A percentile compares a stretch with the other conserved stretches of the same genome.
phyloP scores from a whole-genome alignment of 35 echinoderm and acorn worm species.

The Apostichopus parvimensis region DNA sequence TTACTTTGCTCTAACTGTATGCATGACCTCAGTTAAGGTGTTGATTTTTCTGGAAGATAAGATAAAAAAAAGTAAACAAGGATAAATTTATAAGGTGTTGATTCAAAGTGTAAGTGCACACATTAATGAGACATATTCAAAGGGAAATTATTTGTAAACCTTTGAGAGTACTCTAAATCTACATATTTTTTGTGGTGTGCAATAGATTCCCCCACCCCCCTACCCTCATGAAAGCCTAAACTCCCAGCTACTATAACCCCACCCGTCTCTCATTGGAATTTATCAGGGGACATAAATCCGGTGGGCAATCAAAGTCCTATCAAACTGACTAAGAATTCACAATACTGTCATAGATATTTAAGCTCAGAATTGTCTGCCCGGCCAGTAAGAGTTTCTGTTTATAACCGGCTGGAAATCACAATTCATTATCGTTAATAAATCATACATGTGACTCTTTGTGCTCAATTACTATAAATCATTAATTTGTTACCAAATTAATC shows the following conservation, averaged over 20 bases:
- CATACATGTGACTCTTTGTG: not conserved
- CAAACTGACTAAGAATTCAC: not conserved
- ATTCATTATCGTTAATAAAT: not conserved
- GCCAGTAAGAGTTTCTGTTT: not conserved
- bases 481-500: conserved; percentile 10
- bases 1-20: conserved; percentile 83
- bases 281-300: not conserved
- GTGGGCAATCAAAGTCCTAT: not conserved
- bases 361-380: not conserved
- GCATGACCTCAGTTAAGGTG: conserved; percentile 68
- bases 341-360: not conserved
- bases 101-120: too few species aligned
- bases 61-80: not conserved
- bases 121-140: too few species aligned
- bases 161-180: too few species aligned
- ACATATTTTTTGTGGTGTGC: too few species aligned
- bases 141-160: too few species aligned
- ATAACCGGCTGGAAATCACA: too few species aligned
- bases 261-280: not conserved
- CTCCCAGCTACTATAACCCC: not conserved
- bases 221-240: too few species aligned
- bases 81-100: too few species aligned
- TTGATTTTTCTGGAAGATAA: conserved; percentile 70
- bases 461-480: conserved; percentile 22
- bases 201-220: too few species aligned